Evolutionary conservation across 1,140 invertebrate genomes (phyloP).

Genomic region (Ctenoplectra terminalis): DNA sequence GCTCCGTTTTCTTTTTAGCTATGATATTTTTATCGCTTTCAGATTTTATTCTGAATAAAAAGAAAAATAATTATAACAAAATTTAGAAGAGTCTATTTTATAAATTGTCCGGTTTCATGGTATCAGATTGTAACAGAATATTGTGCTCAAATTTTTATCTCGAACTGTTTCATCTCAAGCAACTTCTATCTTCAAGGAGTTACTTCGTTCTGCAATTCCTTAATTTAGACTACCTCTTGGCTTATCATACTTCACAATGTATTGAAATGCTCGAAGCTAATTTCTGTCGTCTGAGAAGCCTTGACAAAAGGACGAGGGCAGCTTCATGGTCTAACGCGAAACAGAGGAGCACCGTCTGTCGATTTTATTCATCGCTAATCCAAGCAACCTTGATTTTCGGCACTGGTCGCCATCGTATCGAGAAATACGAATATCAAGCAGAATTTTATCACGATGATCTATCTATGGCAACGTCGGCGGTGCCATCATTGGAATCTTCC

Average conservation of each 20-base stretch:
- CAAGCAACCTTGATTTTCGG: constrained; percentile 67
- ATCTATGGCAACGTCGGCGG: constrained; percentile 31
- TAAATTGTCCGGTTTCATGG: no score
- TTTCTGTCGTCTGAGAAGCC: constrained; percentile 21
- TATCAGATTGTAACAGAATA: no score
- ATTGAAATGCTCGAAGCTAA: constrained; percentile 19
- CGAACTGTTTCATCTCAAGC: no score
- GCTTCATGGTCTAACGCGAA: constrained; percentile 2
- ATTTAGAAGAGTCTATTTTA: no score
- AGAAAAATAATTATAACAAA: no score
- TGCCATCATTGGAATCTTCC: constrained; percentile 14
- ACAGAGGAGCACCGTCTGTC: constrained; percentile 4
- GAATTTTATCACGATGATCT: constrained; percentile 55
- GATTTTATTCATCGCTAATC: constrained; percentile 63
- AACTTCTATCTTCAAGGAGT: no score
- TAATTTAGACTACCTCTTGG: background rate
- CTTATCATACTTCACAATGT: background rate
- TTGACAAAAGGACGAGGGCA: constrained; percentile 41
- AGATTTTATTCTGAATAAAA: no score
- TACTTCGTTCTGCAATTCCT: background rate
- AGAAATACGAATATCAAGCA: constrained; percentile 55
- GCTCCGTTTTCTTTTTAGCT: no score
- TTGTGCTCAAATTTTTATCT: no score
- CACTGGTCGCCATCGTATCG: constrained; percentile 43
- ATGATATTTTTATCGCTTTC: no score